Conservation (phyloP, 2,797 vertebrate genomes). For the Alosa sapidissima region DNA sequence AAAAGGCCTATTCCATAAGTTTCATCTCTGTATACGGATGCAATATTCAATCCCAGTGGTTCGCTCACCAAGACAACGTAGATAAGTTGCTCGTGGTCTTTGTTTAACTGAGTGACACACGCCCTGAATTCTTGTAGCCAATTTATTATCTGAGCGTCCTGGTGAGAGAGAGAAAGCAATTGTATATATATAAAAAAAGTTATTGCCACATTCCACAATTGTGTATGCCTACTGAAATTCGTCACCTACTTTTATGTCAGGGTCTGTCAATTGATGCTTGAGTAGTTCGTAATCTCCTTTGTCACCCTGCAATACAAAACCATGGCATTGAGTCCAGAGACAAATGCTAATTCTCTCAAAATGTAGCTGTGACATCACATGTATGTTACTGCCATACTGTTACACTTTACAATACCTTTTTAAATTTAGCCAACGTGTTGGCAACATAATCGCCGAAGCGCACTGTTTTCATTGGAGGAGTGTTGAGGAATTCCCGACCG, state of each 20-base stretch:
- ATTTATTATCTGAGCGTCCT: conserved; percentile 93
- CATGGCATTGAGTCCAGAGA: no score
- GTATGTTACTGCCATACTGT: not conserved
- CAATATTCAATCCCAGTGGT: not conserved
- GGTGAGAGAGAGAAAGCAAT: conserved; percentile 18
- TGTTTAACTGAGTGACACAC: conserved; percentile 82
- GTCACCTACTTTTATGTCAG: conserved; percentile 88
- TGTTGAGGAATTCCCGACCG: conserved; percentile 78
- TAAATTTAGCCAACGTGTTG: conserved; percentile 81
- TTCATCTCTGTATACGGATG: not conserved
- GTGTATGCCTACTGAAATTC: not conserved
- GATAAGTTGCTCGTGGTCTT: conserved; percentile 91
- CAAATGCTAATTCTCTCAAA: not conserved
- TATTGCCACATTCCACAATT: not conserved
- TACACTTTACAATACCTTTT: conserved; percentile 68
- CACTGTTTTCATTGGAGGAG: conserved; percentile 86
- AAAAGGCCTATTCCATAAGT: not conserved
- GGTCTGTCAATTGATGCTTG: conserved; percentile 87
- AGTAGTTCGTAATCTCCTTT: conserved; percentile 85
- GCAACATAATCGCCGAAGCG: conserved; percentile 85
- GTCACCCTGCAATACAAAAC: conserved; percentile 73
- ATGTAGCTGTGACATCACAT: no score
- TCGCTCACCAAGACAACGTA: conserved; percentile 81
- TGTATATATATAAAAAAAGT: not conserved
- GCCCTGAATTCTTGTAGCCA: conserved; percentile 91